A percentile compares a stretch with the other conserved stretches of the same genome.
These are phyloP conservation scores for Cyprinus carpio DNA, from an alignment of 2,113 vertebrate species.

Conservation along the genomic window DNA sequence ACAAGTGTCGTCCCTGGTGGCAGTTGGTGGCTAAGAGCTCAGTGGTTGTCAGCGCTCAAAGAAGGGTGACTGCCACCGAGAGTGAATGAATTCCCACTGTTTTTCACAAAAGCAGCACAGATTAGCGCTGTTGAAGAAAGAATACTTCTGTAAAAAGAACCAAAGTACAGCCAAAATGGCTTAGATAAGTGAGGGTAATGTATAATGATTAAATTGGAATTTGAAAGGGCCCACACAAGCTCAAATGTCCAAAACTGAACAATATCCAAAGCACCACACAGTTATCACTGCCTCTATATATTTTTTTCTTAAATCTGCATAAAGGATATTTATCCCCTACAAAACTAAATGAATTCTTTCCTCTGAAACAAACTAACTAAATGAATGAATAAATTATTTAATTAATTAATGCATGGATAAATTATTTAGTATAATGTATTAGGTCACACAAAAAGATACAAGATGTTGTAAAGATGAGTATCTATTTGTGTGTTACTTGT, in stretches of 20 bases:
- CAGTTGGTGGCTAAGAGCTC: slow-evolving; percentile 39
- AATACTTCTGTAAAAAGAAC: background rate
- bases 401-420: too few relatives aligned
- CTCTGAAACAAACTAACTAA: background rate
- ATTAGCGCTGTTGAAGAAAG: slow-evolving; percentile 33
- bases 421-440: too few relatives aligned
- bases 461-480: too few relatives aligned
- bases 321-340: background rate
- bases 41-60: slow-evolving; percentile 39
- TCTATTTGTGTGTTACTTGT: too few relatives aligned
- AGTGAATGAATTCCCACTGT: slow-evolving; percentile 40
- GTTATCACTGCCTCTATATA: background rate
- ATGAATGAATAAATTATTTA: background rate
- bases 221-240: slow-evolving; percentile 17
- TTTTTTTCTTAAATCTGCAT: background rate
- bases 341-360: background rate
- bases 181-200: slow-evolving; percentile 28
- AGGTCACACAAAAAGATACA: too few relatives aligned
- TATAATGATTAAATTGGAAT: slow-evolving; percentile 23
- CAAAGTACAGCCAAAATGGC: slow-evolving; percentile 12
- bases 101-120: slow-evolving; percentile 35
- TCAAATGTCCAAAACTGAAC: slow-evolving; percentile 6
- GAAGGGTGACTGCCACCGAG: slow-evolving; percentile 31
- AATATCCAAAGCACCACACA: background rate
- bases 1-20: slow-evolving; percentile 39